A percentile compares a stretch with the other conserved stretches of the same genome.
phyloP scores from a whole-genome alignment of 2,113 vertebrate species.

The Mastomys coucha region DNA sequence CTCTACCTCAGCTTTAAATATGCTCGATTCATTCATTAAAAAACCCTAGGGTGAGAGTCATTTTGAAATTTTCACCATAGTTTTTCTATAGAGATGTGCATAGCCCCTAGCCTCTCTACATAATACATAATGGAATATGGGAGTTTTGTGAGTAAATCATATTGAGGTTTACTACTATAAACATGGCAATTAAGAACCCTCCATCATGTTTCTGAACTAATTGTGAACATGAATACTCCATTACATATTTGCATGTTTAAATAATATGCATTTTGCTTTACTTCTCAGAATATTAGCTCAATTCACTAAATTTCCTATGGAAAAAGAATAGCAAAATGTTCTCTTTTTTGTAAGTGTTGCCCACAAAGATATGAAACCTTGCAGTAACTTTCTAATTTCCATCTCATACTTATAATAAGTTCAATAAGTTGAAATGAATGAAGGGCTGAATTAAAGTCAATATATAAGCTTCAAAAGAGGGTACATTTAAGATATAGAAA shows the following conservation, averaged over 20 bases:
- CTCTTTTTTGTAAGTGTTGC: background rate
- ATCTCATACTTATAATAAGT: slow-evolving; percentile 42
- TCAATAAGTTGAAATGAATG: slow-evolving; percentile 58
- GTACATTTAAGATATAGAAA: slow-evolving; percentile 62
- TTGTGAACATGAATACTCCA: slow-evolving; percentile 30
- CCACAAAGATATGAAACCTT: slow-evolving; percentile 68
- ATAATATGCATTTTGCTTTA: slow-evolving; percentile 58
- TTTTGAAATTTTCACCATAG: slow-evolving; percentile 41
- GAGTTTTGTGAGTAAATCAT: slow-evolving; percentile 37
- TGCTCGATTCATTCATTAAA: slow-evolving; percentile 19
- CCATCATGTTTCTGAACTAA: slow-evolving; percentile 38
- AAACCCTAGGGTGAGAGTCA: background rate
- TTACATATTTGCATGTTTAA: slow-evolving; percentile 36
- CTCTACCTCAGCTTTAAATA: slow-evolving; percentile 43
- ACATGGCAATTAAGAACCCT: slow-evolving; percentile 22
- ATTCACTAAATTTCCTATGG: slow-evolving; percentile 25
- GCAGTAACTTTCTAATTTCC: slow-evolving; percentile 62
- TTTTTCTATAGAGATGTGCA: slow-evolving; percentile 38
- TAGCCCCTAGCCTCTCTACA: slow-evolving; percentile 16
- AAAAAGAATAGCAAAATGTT: slow-evolving; percentile 15
- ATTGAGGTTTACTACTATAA: slow-evolving; percentile 42
- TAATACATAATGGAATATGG: background rate
- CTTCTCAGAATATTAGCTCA: slow-evolving; percentile 44
- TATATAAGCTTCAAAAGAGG: slow-evolving; percentile 60
- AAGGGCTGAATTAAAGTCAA: slow-evolving; percentile 58